Evolutionary conservation across 1,140 invertebrate genomes (phyloP), one percentile per base, ranked within the genome.

Genomic region (Drosophila ficusphila): DNA sequence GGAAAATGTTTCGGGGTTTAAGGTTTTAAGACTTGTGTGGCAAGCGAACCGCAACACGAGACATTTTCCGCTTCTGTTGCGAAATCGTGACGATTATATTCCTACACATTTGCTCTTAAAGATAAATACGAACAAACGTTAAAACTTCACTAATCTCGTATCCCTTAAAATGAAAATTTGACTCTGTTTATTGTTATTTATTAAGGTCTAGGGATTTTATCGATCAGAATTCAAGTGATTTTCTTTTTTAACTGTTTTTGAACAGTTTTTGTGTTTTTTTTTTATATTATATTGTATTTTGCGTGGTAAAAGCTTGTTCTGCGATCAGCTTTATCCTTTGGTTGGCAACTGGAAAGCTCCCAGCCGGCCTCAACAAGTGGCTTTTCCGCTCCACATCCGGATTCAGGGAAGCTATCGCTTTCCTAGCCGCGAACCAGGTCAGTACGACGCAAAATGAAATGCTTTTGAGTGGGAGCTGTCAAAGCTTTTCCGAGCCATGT

Each of bases 321-420:
- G 47, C 31, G 31, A 53, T 36, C 29, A 36, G 18, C 25, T 61
- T 61, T 58, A 23, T 23, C 12, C 29, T 25, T 19, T 12, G 2
- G 25, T 61, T 62, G 29, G 12, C 23, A 33, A 21, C 18, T 38
- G 7, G 0, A 51, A 68, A 68, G 64, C 64, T 68, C 12, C 12
- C 38, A 3, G 23, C 8, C 23, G 31, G 23, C 57, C 19, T 27
- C 64, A 68, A 68, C 64, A 68, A 68, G 64, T 68, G 64, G 44
- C 21, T n/a, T 7, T 44, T 46, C 18, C 42, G 12, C 23, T 21
- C 41, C 18, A 25, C 7, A 44, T 23, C 2, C 48, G 12, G 12
- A 29, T 19, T 1, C 21, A 7, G 4, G 9, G 19, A 9, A 65
- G 62, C 34, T 64, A 18, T 3, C 21, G 21, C 9, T 46, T 46